Percentiles rank a stretch among this genome's conserved stretches.
phyloP scores from a whole-genome alignment of 2,888 invertebrate species.

The Apamea monoglypha region DNA sequence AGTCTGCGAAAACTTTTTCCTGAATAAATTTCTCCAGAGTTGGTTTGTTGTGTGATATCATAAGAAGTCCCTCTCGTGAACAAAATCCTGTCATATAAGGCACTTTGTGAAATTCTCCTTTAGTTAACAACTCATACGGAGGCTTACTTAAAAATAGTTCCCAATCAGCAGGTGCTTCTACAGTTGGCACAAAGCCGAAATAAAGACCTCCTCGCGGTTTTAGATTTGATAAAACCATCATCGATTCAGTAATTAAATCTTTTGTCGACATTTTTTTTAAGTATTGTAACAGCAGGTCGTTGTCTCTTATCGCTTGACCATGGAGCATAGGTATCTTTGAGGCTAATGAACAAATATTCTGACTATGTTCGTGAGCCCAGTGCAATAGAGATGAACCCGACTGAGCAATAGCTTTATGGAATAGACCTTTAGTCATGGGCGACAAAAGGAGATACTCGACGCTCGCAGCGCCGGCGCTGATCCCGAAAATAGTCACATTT shows the following conservation, averaged over 20 bases:
- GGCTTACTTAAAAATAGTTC: slow-evolving; percentile 85
- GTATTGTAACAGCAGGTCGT: slow-evolving; percentile 76
- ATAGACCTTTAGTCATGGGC: slow-evolving; percentile 86
- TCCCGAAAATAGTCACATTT: slow-evolving; percentile 88
- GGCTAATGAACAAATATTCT: slow-evolving; percentile 76
- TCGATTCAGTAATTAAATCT: slow-evolving; percentile 78
- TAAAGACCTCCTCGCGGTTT: slow-evolving; percentile 80
- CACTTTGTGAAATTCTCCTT: slow-evolving; percentile 85
- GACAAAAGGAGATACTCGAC: slow-evolving; percentile 86
- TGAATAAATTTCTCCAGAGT: slow-evolving; percentile 70
- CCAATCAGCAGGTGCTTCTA: slow-evolving; percentile 83
- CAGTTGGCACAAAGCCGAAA: slow-evolving; percentile 88
- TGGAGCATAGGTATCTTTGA: slow-evolving; percentile 76
- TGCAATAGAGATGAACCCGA: slow-evolving; percentile 88
- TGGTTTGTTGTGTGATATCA: slow-evolving; percentile 67
- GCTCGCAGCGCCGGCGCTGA: slow-evolving; percentile 89
- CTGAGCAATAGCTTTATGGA: slow-evolving; percentile 89
- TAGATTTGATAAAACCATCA: slow-evolving; percentile 71
- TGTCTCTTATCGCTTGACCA: slow-evolving; percentile 70
- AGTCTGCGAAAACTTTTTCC: slow-evolving; percentile 77
- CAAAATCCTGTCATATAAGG: slow-evolving; percentile 88
- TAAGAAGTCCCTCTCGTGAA: slow-evolving; percentile 85
- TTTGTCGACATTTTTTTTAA: slow-evolving; percentile 77
- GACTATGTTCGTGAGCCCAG: slow-evolving; percentile 83
- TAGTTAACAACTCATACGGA: slow-evolving; percentile 79